phyloP scores from a whole-genome alignment of 2,797 vertebrate species.

The Limosa lapponica region DNA sequence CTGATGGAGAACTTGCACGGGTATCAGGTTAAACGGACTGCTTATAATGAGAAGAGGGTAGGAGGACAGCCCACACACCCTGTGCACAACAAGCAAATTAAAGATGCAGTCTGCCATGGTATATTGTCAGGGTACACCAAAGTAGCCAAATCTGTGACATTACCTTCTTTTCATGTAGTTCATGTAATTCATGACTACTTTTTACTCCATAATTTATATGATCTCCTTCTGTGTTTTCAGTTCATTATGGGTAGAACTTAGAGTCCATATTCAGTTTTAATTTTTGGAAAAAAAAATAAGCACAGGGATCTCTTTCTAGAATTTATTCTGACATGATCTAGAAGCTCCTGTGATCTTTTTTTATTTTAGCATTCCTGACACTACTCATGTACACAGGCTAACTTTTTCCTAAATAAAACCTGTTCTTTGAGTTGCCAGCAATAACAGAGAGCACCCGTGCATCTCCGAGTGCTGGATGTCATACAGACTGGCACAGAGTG shows the following conservation, averaged over 20 bases:
- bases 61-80: neutral
- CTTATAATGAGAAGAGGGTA: neutral
- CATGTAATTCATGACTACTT: neutral
- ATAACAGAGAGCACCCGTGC: neutral
- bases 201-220: neutral
- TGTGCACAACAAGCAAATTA: neutral
- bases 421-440: neutral
- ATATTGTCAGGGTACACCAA: neutral
- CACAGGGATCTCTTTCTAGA: neutral
- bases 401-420: neutral
- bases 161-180: neutral
- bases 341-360: neutral
- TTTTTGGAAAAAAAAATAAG: neutral
- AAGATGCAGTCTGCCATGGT: neutral
- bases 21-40: neutral
- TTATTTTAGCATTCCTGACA: neutral
- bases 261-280: neutral
- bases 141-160: neutral
- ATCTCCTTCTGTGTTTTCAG: neutral
- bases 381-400: neutral
- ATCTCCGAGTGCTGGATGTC: slow-evolving; percentile 2
- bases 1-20: neutral
- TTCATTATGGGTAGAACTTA: neutral
- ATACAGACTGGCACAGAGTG: slow-evolving; percentile 24
- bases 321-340: neutral